Base-by-base conservation (phyloP, 2,113 vertebrate species). In the Junco hyemalis region DNA sequence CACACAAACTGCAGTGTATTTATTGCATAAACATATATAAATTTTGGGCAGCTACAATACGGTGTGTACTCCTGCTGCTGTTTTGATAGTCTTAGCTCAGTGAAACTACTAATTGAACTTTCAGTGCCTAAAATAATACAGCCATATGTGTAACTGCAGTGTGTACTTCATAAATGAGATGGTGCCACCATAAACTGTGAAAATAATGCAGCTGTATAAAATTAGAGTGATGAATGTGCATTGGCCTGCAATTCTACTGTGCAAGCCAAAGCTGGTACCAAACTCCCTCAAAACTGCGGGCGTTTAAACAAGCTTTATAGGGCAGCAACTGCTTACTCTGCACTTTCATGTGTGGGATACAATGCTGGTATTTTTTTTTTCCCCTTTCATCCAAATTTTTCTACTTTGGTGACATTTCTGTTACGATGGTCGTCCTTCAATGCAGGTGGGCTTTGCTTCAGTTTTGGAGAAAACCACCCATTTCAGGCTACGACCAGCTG, bases 141-240 rank as follows among this genome's bases (percentile, higher is more conserved):
- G 88, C 92, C 94, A 94, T 96, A 96, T 96, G 95, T 86, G 78
- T 90, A 96, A 93, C 90, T 95, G 94, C 96, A 89, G 77, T 87
- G 88, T 87, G 56, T 95, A 77, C 92, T 95, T 95, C 96, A 95
- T 91, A 95, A 93, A 93, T n/a, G 78, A 96, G 83, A 93, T 38
- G 44, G 86, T 93, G 59, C 51, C 66, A 86, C 83, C 95, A 81
- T 95, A 95, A 95, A 91, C 94, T 93, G 90, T 95, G 95, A 96
- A 96, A 96, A 93, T 90, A 88, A 96, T 53, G 85, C 78, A 86
- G 88, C 81, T 95, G 80, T 77, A 86, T 82, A 76, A 93, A 95
- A 91, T 86, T 18, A 92, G 60, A 94, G 84, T 57, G 88, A 93
- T 63, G 81, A 84, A 94, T 33, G 50, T 45, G 40, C 70, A 50